Evolutionary conservation across 2,888 invertebrate species (phyloP).

Genomic region (Pomacea canaliculata): DNA sequence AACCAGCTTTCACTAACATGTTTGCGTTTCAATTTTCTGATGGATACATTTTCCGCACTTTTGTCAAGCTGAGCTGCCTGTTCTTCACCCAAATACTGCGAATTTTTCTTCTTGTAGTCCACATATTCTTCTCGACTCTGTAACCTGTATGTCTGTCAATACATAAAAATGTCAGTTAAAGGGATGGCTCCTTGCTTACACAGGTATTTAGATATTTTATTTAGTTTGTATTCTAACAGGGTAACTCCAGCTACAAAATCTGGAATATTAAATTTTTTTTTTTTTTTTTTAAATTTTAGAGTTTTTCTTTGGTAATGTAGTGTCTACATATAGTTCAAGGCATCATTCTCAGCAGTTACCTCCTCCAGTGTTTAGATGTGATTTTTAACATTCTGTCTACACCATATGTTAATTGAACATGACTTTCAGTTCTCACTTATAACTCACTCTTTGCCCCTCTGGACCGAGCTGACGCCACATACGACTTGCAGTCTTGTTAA

Average conservation of each 20-base stretch:
- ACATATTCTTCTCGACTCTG: conserved; percentile 21
- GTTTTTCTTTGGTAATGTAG: too few species aligned
- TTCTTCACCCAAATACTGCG: conserved; percentile 23
- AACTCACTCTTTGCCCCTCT: conserved; percentile 38
- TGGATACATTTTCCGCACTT: too few species aligned
- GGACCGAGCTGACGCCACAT: conserved; percentile 39
- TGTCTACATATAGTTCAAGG: too few species aligned
- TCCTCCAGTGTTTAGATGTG: too few species aligned
- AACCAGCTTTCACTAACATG: conserved; percentile 10
- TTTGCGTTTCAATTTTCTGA: conserved; percentile 11
- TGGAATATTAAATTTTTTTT: too few species aligned
- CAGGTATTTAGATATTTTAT: neutral
- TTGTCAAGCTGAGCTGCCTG: conserved; percentile 22
- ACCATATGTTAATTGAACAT: too few species aligned
- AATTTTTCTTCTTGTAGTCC: conserved; percentile 19
- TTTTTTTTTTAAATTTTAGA: too few species aligned
- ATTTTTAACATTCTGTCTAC: too few species aligned
- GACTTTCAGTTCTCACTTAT: neutral
- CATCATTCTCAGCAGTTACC: too few species aligned
- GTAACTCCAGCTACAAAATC: too few species aligned
- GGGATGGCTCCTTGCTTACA: neutral
- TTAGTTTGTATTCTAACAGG: too few species aligned
- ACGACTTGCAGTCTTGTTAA: conserved; percentile 6
- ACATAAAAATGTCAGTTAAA: neutral
- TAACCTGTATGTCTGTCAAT: conserved; percentile 24